These are phyloP conservation scores for Sterna hirundo DNA, from an alignment of 2,113 vertebrate species.

Conservation along the genomic window DNA sequence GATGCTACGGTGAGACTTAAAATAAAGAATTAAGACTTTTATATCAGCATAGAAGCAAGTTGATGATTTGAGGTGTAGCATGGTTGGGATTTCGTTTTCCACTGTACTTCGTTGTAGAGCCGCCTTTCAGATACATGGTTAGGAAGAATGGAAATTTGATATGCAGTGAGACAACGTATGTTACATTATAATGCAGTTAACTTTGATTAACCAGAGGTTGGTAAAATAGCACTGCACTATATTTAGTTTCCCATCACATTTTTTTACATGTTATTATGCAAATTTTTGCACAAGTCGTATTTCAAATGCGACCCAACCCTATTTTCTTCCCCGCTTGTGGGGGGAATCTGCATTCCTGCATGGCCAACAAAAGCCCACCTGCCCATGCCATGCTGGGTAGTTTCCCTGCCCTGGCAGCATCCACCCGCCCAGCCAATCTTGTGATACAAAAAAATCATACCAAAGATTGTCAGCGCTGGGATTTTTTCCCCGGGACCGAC, in stretches of 20 bases:
- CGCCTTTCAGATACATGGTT: neutral
- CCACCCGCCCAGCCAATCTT: neutral
- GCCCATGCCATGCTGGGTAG: neutral
- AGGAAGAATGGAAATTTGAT: neutral
- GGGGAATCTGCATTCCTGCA: neutral
- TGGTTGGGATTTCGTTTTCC: neutral
- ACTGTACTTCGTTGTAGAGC: neutral
- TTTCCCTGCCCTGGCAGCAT: neutral
- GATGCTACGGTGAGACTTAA: rapidly evolving
- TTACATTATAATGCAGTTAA: conserved; percentile 1
- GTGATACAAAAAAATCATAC: neutral
- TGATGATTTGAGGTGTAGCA: neutral
- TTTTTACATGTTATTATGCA: conserved; percentile 52
- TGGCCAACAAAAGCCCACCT: neutral
- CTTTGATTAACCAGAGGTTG: conserved; percentile 40
- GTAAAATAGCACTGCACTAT: conserved; percentile 22
- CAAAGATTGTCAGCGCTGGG: neutral
- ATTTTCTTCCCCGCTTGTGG: neutral
- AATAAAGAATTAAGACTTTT: neutral
- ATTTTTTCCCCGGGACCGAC: neutral
- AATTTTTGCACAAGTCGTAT: neutral
- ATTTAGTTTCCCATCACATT: conserved; percentile 26
- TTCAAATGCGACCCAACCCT: neutral
- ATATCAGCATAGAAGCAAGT: neutral
- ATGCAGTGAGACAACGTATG: neutral